Evolutionary conservation across 2,888 invertebrate species (phyloP), one percentile per base, ranked within the genome.

Genomic region (Thecophora atra): DNA sequence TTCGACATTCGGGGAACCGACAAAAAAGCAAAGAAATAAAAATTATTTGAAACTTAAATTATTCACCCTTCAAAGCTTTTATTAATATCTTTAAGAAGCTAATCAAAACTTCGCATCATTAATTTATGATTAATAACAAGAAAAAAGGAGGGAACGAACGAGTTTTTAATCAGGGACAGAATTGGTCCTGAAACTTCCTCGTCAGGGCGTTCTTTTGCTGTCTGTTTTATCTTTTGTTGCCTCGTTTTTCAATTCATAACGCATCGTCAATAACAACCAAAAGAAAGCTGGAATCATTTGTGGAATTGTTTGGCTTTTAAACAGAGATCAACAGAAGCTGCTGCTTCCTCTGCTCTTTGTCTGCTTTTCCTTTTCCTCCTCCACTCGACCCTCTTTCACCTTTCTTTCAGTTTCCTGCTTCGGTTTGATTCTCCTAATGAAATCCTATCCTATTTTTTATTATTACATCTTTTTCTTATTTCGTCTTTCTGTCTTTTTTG

Each of bases 281-380:
- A n/a, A 26, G 2, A 30, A 60, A 13, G 11, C 28, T 30, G 5
- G 3, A 60, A 60, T 26, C n/a, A 60, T n/a, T 60, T 60, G 15
- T 30, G 30, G 15, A 60, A 28, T 60, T 60, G 60, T 60, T 37
- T 60, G 30, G 60, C 60, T 60, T 60, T 26, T 26, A 60, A n/a
- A 30, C 30, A 30, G 30, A n/a, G 30, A 60, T n/a, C 60, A 60
- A 60, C 30, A 47, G 47, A 15, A 30, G n/a, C n/a, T 60, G 1
- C 30, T 37, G 37, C 37, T 37, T 37, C 37, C 2, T 37, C 37
- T 37, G 6, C 37, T 37, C 37, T 37, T 37, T n/a, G n/a, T n/a
- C 37, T 2, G 6, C 37, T 37, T 37, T 8, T 37, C 37, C 11
- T 37, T 1, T n/a, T n/a, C n/a, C n/a, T 37, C 37, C 1, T 37